Evolutionary conservation across 1,140 invertebrate genomes (phyloP), one percentile per base, ranked within the genome.

Genomic region (Pseudomyrmex concolor): DNA sequence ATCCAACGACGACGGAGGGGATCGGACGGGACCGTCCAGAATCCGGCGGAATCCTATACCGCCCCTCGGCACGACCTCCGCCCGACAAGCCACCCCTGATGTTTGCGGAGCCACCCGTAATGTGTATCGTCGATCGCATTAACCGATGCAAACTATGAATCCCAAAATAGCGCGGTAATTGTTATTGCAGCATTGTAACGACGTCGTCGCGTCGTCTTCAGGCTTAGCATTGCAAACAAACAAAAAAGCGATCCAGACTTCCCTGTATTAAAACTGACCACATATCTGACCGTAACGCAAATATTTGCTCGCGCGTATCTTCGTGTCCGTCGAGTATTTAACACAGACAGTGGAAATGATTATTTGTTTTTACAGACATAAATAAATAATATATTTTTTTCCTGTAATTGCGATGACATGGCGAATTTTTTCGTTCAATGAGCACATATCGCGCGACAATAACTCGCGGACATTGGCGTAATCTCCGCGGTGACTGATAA

Each of bases 91-190:
- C 64, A 73, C 85, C 88, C 91, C 89, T 87, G 84, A 81, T 92
- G 91, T 93, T 93, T 92, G 88, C 86, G 59, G 63, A 92, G 89
- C 90, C 86, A 90, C 90, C 91, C 90, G 92, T 93, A 92, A 93
- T 93, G 91, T 87, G 89, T 90, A 89, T 93, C 89, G 89, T 84
- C 90, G 89, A 92, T 90, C 90, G 90, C 89, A 92, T 93, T 93
- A 93, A 84, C 87, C 84, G 67, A 60, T 72, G 64, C 66, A 76
- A 71, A 72, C 34, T 88, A 89, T 91, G 91, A 91, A 88, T 88
- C 89, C 72, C 66, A 89, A 89, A 91, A 89, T 77, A 87, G 71
- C 76, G 54, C 60, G 4, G 60, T 86, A 85, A 86, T 86, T 83
- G 82, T 86, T 78, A 80, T 89, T 73, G 72, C 77, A n/a, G 45